These are phyloP conservation scores for Petrocephalus schoutedeni DNA, from an alignment of 2,797 vertebrate species.

Conservation along the genomic window DNA sequence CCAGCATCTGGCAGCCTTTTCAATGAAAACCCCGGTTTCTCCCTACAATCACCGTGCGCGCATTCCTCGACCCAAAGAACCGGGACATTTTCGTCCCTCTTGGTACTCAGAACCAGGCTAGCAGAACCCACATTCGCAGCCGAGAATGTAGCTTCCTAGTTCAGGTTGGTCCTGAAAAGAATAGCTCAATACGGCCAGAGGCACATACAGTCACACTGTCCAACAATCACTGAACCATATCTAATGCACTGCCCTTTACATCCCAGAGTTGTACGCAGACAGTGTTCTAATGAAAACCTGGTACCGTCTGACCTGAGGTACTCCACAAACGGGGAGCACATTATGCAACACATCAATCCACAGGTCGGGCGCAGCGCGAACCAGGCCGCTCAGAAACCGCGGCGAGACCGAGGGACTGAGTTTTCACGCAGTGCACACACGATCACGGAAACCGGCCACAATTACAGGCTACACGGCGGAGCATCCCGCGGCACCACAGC, in stretches of 20 bases:
- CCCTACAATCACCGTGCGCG: neutral
- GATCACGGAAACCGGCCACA: neutral
- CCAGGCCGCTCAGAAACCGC: neutral
- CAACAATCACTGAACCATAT: neutral
- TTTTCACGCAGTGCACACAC: neutral
- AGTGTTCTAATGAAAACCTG: neutral
- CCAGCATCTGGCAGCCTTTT: neutral
- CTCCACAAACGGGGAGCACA: neutral
- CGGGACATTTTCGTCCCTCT: no score
- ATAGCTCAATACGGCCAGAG: neutral
- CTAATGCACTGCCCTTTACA: neutral
- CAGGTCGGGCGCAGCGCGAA: neutral
- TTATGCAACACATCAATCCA: neutral
- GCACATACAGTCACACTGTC: neutral
- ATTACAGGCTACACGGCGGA: neutral
- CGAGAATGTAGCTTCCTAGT: no score
- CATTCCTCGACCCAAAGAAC: no score
- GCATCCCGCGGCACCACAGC: neutral
- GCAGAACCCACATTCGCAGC: no score
- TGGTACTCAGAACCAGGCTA: no score
- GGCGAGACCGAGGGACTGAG: neutral
- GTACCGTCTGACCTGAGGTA: neutral
- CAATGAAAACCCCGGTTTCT: neutral
- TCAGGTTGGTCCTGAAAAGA: neutral
- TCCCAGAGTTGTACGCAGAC: neutral